Evolutionary conservation across 1,140 invertebrate genomes (phyloP), one percentile per base, ranked within the genome.

Genomic region (Bombus affinis): DNA sequence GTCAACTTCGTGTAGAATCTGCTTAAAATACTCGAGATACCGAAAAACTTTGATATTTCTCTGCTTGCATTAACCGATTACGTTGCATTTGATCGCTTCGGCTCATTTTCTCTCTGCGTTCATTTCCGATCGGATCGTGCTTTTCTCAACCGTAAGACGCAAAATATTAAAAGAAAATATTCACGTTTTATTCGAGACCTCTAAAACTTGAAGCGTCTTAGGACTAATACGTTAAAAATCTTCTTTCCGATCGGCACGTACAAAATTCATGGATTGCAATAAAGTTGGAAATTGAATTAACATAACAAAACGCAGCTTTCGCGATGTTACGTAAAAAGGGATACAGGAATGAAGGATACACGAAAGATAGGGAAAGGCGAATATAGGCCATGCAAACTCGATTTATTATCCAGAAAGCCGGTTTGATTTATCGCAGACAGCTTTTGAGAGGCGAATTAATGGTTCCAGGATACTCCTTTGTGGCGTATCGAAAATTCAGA

Each of bases 401-500:
- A 65, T 80, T 87, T 83, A 79, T 87, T 79, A 71, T 79, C 59
- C 37, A 39, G 53, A 28, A 74, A 39, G 44, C 66, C 57, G 65
- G 70, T 59, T 44, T 65, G 28, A 66, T 72, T 66, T 83, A 76
- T 66, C 81, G 44, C 42, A 42, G 42, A 75, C 53, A 81, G 80
- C 70, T 65, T 75, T 82, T 75, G 39, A 82, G 32, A 47, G n/a
- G 42, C 72, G 57, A 83, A 83, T 76, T 68, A 83, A 83, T 75
- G 57, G 59, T 65, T 68, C 57, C 18, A 35, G 22, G 71, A 65
- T 47, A n/a, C 42, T 53, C 42, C 12, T 82, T 47, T 32, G 71
- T 12, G n/a, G 35, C 57, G 75, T 59, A 72, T 81, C 53, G 39
- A 25, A 25, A 25, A 66, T 75, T 53, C 71, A 28, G 10, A 74